Percentiles rank a stretch among this genome's conserved stretches.
These are phyloP conservation scores for Chaetura pelagica DNA, from an alignment of 2,113 vertebrate species.

Conservation along the genomic window DNA sequence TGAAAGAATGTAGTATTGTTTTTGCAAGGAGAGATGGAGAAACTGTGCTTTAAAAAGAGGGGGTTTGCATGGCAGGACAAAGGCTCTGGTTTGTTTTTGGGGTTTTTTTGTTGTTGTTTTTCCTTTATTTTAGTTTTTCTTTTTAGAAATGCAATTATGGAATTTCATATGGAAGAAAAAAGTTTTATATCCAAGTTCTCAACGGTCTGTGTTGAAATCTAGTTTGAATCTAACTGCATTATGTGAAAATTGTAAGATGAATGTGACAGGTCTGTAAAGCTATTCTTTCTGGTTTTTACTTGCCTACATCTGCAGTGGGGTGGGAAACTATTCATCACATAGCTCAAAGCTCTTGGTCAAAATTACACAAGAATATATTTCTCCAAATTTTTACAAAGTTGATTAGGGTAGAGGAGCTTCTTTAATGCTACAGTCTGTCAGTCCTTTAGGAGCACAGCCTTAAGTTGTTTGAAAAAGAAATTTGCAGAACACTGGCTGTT, in stretches of 20 bases:
- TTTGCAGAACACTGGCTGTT: conserved; percentile 52
- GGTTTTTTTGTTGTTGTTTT: too few species aligned
- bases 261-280: conserved; percentile 2
- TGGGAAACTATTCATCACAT: not conserved
- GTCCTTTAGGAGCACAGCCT: conserved; percentile 2
- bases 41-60: not conserved
- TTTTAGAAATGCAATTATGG: not conserved
- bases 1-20: conserved; percentile 56
- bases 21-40: conserved; percentile 8
- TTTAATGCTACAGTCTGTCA: conserved; percentile 13
- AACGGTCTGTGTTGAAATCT: conserved; percentile 14
- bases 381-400: conserved; percentile 18
- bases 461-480: conserved; percentile 49
- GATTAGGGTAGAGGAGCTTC: conserved; percentile 26
- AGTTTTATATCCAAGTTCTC: not conserved
- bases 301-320: not conserved
- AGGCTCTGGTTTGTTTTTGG: not conserved
- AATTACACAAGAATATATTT: not conserved
- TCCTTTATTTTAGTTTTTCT: not conserved
- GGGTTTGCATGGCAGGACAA: not conserved
- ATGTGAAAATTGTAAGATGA: conserved; percentile 35
- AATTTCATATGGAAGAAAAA: not conserved
- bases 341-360: conserved; percentile 26
- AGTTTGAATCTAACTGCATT: conserved; percentile 32
- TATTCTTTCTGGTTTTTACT: not conserved